phyloP scores from a whole-genome alignment of 1,140 invertebrate species.

The Achatina immaculata region DNA sequence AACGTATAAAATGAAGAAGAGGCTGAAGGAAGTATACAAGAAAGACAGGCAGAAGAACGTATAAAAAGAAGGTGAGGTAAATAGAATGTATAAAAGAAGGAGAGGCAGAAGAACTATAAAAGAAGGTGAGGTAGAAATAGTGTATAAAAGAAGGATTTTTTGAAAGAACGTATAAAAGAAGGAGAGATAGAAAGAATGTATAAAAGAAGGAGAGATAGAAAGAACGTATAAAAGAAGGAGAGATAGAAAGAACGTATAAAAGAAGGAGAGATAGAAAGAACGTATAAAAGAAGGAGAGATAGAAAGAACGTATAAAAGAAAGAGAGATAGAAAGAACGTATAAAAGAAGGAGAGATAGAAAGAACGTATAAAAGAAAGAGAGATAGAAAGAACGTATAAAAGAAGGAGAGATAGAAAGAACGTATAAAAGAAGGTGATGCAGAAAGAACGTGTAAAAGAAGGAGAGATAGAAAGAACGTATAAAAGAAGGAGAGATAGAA shows the following conservation, averaged over 20 bases:
- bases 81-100: not conserved
- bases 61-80: not conserved
- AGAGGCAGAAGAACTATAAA: not conserved
- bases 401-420: slow-evolving; percentile 6
- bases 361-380: slow-evolving; percentile 9
- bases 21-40: not conserved
- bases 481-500: not conserved
- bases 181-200: no score
- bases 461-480: not conserved
- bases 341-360: not conserved
- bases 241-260: slow-evolving; percentile 2
- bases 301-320: no score
- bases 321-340: no score
- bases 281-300: not conserved
- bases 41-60: not conserved
- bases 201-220: no score
- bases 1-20: not conserved
- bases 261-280: slow-evolving; percentile 17
- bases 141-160: not conserved
- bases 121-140: not conserved
- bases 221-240: no score
- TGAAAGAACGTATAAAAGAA: no score
- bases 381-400: not conserved
- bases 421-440: not conserved
- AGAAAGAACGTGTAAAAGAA: slow-evolving; percentile 19